Base-by-base conservation (phyloP, 2,797 vertebrate species). In the Limnodromus scolopaceus region DNA sequence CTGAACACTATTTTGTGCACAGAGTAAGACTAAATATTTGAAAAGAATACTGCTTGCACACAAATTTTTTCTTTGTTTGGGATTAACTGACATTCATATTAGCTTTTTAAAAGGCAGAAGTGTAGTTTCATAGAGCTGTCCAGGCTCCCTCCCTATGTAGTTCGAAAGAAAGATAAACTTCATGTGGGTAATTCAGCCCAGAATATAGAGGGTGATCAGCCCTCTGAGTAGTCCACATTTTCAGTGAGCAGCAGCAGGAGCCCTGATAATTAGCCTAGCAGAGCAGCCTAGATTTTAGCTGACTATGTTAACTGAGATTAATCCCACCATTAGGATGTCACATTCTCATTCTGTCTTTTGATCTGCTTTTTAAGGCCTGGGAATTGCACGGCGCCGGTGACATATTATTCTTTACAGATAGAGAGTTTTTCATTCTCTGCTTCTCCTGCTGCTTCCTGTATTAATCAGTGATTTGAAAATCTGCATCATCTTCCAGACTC, bases 391-490 rank as follows among this genome's bases (percentile, higher is more conserved):
- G 22, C 1, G 22, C 2, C 0, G n/a, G 20, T 36, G 69, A 49
- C 16, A 38, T 14, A 11, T 22, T 12, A 6, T 28, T 71, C 23
- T 63, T 55, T 80, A 45, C 14, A 63, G 64, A 80, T 43, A 92
- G 19, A 14, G 1, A 57, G 24, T 38, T 94, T 82, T 92, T 85
- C 34, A 48, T 78, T 72, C 20, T 55, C 68, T 94, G 38, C 30
- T 96, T 97, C 88, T 93, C 34, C 63, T 77, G 19, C 39, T 94
- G 87, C 32, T 87, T 89, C 25, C 17, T 93, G 7, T 55, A 89
- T 93, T 92, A 95, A 96, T 63, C 14, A 32, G 27, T 60, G 46
- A 76, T 85, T 83, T 96, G 70, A 96, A 95, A 87, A 88, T 38
- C 34, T 77, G 19, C 57, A n/a, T 91, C 86, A 64, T 45, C 70